Base-by-base conservation (phyloP, 1,140 invertebrate species). In the Oncopeltus fasciatus region DNA sequence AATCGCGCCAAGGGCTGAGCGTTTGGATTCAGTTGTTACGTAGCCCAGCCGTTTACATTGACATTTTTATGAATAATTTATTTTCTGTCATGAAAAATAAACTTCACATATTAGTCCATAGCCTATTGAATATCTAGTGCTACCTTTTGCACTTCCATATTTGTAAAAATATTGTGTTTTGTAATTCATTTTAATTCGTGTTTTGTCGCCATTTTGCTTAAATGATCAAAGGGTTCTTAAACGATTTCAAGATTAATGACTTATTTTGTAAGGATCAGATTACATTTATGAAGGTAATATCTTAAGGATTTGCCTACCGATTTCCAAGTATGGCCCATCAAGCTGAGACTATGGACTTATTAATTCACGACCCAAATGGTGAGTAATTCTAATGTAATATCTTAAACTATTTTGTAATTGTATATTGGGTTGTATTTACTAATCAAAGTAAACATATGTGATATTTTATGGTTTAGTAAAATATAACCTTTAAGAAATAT, bases 331-430 rank as follows among this genome's bases (percentile, higher is more conserved):
- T 81, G 79, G 77, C 79, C 60, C 79, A 80, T 67, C 79, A 78
- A 75, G 77, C 76, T 70, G 80, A 78, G 72, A 79, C 79, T 64
- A 75, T 80, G 71, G 82, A 82, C 74, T 80, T 82, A 69, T 71
- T 82, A 60, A 83, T 83, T 71, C 81, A 83, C 65, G 80, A 82
- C 73, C 75, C 77, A 33, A 81, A 81, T 70, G 81, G 81, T 82
- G 73, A 81, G 78, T n/a, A n/a, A n/a, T n/a, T n/a, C n/a, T n/a
- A n/a, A n/a, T n/a, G n/a, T n/a, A n/a, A n/a, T n/a, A n/a, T n/a
- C n/a, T n/a, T n/a, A n/a, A n/a, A n/a, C n/a, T n/a, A n/a, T n/a
- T n/a, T n/a, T n/a, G n/a, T n/a, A n/a, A n/a, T n/a, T n/a, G n/a
- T n/a, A n/a, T n/a, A n/a, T n/a, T n/a, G n/a, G n/a, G n/a, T n/a